A percentile compares a stretch with the other conserved stretches of the same genome.
These are phyloP conservation scores for Aspidiotus destructor DNA, from an alignment of 2,888 invertebrate genomes.

Conservation along the genomic window DNA sequence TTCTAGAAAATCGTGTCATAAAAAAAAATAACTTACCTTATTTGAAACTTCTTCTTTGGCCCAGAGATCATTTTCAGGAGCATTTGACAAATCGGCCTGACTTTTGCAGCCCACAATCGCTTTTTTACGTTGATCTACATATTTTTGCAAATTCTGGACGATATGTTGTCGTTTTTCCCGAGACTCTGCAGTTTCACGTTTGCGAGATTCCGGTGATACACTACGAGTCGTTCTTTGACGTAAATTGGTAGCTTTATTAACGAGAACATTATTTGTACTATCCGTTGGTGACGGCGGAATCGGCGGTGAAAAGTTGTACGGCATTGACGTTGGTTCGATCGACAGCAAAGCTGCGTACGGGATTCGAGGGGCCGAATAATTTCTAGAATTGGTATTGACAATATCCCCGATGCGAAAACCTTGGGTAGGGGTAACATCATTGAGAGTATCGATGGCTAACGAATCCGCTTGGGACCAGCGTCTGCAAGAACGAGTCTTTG, in stretches of 20 bases:
- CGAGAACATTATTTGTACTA: not conserved
- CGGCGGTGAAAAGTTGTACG: slow-evolving; percentile 14
- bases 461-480: slow-evolving; percentile 37
- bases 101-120: slow-evolving; percentile 19
- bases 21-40: not conserved
- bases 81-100: slow-evolving; percentile 22
- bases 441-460: slow-evolving; percentile 33
- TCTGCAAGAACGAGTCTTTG: slow-evolving; percentile 36
- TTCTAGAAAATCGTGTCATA: no score
- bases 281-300: slow-evolving; percentile 6
- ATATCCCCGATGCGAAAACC: slow-evolving; percentile 42
- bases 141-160: slow-evolving; percentile 24
- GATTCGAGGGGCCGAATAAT: slow-evolving; percentile 28
- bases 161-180: slow-evolving; percentile 22
- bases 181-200: slow-evolving; percentile 22
- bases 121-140: slow-evolving; percentile 17
- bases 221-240: slow-evolving; percentile 27
- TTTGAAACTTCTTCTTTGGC: slow-evolving; percentile 14
- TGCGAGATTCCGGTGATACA: slow-evolving; percentile 32
- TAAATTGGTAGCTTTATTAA: slow-evolving; percentile 3
- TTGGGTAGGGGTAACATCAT: not conserved
- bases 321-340: slow-evolving; percentile 27
- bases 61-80: slow-evolving; percentile 25
- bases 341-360: slow-evolving; percentile 27
- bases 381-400: slow-evolving; percentile 36